Base-by-base conservation (phyloP, 2,113 vertebrate species). In the Austrofundulus limnaeus region DNA sequence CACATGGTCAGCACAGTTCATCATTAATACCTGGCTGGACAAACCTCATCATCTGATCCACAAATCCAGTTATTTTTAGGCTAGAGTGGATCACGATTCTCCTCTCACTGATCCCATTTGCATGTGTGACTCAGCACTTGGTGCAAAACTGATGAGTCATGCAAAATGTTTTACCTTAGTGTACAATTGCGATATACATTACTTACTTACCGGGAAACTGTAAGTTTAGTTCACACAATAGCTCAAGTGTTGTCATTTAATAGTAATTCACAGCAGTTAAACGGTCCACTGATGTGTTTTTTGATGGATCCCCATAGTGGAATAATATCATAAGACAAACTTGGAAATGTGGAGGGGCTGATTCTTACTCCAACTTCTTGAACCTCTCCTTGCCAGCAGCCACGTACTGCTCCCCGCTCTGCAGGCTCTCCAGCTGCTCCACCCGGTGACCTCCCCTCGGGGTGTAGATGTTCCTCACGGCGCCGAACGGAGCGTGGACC, bases 381-480 rank as follows among this genome's bases (percentile, higher is more conserved):
- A 99, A 99, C 69, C 86, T 94, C 81, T 98, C 97, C 74, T 74
- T 91, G 58, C 96, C 97, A 5, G 94, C 96, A 4, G 96, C 96
- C 60, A 99, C 97, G 53, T 99, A 99, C 74, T 94, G 94, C 87
- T 95, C 94, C n/a, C 96, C 96, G 38, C 90, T 95, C 78, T 90
- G 93, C 46, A 99, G 91, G 55, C 94, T 92, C 20, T 98, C 94
- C 74, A 99, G 69, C 25, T 92, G 83, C 25, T 90, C 90, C 75
- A 99, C 92, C 24, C 93, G 93, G 83, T 96, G 96, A 0, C 96
- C 97, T 0, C 88, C 88, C 60, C 85, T 90, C 0, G 97, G 97
- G 0, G 97, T 99, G 61, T 98, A 98, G 87, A 99, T 95, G 88
- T 94, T 96, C 3, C 95, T 86, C 50, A 98, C 97, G 0, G 97